Evolutionary conservation across 2,113 vertebrate genomes (phyloP).

Genomic region (Melanerpes aurifrons): DNA sequence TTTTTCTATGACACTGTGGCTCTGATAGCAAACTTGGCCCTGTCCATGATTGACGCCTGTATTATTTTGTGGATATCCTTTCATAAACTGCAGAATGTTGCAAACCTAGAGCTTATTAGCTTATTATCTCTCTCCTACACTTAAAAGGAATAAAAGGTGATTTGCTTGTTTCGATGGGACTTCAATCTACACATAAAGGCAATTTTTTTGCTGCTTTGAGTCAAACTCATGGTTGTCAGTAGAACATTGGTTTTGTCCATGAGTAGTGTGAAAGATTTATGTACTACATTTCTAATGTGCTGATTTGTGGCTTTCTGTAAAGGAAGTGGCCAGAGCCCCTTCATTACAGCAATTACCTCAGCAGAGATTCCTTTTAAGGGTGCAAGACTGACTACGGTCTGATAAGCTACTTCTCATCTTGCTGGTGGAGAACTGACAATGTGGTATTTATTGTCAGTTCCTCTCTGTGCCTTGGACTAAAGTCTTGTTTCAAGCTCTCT

Average conservation of each 20-base stretch:
- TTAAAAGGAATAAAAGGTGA: background rate
- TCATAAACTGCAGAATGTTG: constrained; percentile 48
- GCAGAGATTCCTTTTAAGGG: background rate
- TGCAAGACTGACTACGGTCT: background rate
- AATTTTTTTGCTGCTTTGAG: background rate
- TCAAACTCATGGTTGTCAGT: background rate
- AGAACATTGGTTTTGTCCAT: background rate
- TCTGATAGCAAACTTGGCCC: constrained; percentile 87
- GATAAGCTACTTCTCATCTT: background rate
- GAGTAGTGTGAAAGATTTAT: background rate
- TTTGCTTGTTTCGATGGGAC: background rate
- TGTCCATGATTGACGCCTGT: constrained; percentile 93
- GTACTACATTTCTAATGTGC: background rate
- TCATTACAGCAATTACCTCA: background rate
- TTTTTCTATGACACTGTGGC: constrained; percentile 88
- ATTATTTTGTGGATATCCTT: constrained; percentile 99
- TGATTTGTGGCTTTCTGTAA: background rate
- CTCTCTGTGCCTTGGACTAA: background rate
- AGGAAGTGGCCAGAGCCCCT: background rate
- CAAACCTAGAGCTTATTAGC: background rate
- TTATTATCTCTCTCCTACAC: background rate
- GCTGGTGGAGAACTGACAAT: background rate
- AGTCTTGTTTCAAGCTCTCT: background rate
- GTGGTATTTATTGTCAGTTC: background rate
- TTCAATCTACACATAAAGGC: background rate